phyloP scores from a whole-genome alignment of 1,140 invertebrate species.

The Apis dorsata region DNA sequence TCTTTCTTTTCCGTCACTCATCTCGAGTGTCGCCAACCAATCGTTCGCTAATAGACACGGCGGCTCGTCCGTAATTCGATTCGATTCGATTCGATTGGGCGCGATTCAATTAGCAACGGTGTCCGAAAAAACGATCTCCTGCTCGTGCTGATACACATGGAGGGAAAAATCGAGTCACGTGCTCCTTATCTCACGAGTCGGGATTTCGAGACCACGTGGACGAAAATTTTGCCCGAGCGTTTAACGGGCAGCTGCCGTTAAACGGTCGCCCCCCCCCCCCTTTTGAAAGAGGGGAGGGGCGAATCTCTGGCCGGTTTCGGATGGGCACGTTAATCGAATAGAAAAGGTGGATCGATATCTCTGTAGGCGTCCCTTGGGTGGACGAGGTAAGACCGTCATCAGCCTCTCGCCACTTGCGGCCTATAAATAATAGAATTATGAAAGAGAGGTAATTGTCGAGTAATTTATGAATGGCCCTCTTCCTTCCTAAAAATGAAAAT shows the following conservation, averaged over 20 bases:
- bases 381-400: not conserved
- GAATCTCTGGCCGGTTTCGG: slow-evolving; percentile 4
- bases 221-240: too few species aligned
- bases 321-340: slow-evolving; percentile 32
- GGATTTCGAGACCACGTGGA: too few species aligned
- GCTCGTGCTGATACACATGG: not conserved
- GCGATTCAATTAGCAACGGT: slow-evolving; percentile 36
- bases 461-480: too few species aligned
- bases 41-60: not conserved
- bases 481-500: not conserved
- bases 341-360: slow-evolving; percentile 65
- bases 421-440: slow-evolving; percentile 65
- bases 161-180: slow-evolving; percentile 30
- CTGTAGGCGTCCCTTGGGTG: not conserved
- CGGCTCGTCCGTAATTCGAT: slow-evolving; percentile 13
- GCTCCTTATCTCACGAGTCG: slow-evolving; percentile 32
- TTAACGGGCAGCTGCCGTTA: too few species aligned
- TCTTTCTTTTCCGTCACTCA: not conserved
- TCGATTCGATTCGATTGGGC: slow-evolving; percentile 33
- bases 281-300: too few species aligned
- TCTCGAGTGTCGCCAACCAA: not conserved
- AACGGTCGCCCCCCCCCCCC: too few species aligned
- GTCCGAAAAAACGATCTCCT: not conserved
- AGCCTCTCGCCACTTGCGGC: slow-evolving; percentile 26
- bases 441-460: slow-evolving; percentile 64